Base-by-base conservation (phyloP, 2,113 vertebrate species). In the Pimephales promelas region DNA sequence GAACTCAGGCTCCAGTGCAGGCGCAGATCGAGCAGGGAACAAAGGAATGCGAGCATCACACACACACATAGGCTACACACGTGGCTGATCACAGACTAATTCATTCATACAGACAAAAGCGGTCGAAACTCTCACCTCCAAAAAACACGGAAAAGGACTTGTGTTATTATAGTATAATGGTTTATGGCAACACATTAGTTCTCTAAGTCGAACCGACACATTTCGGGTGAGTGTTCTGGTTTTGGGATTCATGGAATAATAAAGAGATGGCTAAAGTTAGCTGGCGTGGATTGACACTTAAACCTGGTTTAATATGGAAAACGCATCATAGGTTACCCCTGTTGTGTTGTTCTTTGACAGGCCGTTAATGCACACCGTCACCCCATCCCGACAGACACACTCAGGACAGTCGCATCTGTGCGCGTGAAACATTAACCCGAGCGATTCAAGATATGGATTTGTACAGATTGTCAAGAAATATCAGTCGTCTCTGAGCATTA, bases 11-110 rank as follows among this genome's bases (percentile, higher is more conserved):
- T 74, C 56, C 76, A 31, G 57, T n/a, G 3, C 0, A 34, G 59
- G 76, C 34, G 57, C 57, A 79, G 56, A 61, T 26, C 26, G 26
- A 49, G 66, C 84, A 40, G 81, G 57, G 87, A 90, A 91, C 89
- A 91, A 90, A 91, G 89, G 89, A 91, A 91, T 89, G 88, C 84
- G 70, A 57, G 52, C 86, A 79, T 82, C 77, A 79, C 40, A 40
- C 8, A 40, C 36, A 40, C 36, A 40, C 36, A 40, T 7, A 40
- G 7, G 9, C 40, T 8, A 40, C 70, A 86, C 89, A 90, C 89
- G 90, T 91, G 88, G 83, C 84, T 84, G 87, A 83, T 79, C 87
- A 82, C 61, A 83, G 72, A 85, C 86, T 86, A 79, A 71, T 70
- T 68, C 64, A 87, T 83, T 70, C 80, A 83, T 80, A 80, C 14